A percentile compares a stretch with the other conserved stretches of the same genome.
Conservation (phyloP, 2,888 invertebrate genomes). For the Latheticus oryzae region DNA sequence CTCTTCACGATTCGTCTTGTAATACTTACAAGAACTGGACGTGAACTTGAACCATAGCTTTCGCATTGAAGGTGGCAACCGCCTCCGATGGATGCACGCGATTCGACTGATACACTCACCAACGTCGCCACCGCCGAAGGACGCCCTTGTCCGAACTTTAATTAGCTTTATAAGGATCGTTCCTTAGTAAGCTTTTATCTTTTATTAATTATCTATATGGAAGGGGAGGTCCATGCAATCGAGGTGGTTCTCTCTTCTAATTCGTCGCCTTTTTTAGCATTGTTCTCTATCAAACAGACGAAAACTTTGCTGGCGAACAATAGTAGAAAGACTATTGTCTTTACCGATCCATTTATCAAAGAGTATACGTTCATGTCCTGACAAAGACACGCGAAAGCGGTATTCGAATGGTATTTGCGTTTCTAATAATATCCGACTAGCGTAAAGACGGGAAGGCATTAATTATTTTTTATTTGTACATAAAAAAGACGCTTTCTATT, state of each 20-base stretch:
- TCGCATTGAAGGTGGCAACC: conserved; percentile 18
- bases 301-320: conserved; percentile 1
- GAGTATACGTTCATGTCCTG: conserved; percentile 33
- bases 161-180: conserved; percentile 46
- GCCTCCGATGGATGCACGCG: conserved; percentile 18
- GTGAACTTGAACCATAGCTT: conserved; percentile 22
- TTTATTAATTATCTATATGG: conserved; percentile 53
- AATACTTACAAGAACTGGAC: conserved; percentile 24
- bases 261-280: conserved; percentile 15
- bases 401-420: conserved; percentile 21
- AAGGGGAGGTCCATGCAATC: conserved; percentile 26
- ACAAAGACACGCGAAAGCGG: conserved; percentile 30
- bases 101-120: conserved; percentile 12
- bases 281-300: not conserved
- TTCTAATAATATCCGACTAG: conserved; percentile 28
- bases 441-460: conserved; percentile 18
- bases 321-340: conserved; percentile 14
- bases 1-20: not conserved
- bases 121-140: too few species aligned
- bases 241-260: conserved; percentile 11
- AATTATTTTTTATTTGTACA: conserved; percentile 24
- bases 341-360: conserved; percentile 32
- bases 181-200: conserved; percentile 47
- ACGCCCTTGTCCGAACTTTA: conserved; percentile 41
- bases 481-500: conserved; percentile 17